Conservation (phyloP, 1,140 invertebrate genomes). For the Drosophila kanapiae region DNA sequence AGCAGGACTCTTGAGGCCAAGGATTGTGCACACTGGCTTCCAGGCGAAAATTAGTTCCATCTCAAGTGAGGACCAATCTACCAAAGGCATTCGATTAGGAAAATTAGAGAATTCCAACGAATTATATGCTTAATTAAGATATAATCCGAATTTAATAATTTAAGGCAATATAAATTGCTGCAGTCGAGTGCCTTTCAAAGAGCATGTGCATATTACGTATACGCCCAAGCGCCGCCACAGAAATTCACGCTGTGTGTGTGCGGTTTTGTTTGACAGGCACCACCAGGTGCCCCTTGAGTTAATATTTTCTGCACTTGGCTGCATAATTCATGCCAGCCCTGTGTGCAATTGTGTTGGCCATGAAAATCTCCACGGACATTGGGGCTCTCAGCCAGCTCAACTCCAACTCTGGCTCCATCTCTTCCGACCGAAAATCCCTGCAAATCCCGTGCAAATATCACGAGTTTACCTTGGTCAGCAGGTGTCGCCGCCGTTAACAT, state of each 20-base stretch:
- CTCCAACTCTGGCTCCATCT: neutral
- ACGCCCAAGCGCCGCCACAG: constrained; percentile 39
- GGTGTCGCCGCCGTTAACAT: constrained; percentile 30
- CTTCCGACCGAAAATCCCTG: neutral
- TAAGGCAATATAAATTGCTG: constrained; percentile 59
- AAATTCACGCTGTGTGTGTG: constrained; percentile 42
- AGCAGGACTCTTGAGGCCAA: constrained; percentile 26
- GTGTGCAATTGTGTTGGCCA: constrained; percentile 44
- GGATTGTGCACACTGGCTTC: neutral
- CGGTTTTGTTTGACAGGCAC: constrained; percentile 75
- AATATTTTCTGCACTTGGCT: constrained; percentile 78
- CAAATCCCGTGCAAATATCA: constrained; percentile 34
- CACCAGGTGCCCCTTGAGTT: constrained; percentile 54
- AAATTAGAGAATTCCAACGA: neutral
- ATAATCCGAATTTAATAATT: constrained; percentile 24
- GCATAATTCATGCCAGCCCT: constrained; percentile 73
- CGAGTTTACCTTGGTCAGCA: constrained; percentile 41
- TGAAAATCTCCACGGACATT: constrained; percentile 16
- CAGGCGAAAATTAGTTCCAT: constrained; percentile 26
- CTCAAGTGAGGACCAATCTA: constrained; percentile 2
- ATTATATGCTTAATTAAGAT: constrained; percentile 21
- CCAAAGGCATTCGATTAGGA: constrained; percentile 7
- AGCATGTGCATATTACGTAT: constrained; percentile 41
- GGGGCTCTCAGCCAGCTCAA: constrained; percentile 8
- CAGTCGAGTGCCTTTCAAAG: constrained; percentile 23